Percentiles rank a stretch among this genome's conserved stretches.
Evolutionary conservation across 2,113 vertebrate genomes (phyloP).

Genomic region (Rafetus swinhoei): DNA sequence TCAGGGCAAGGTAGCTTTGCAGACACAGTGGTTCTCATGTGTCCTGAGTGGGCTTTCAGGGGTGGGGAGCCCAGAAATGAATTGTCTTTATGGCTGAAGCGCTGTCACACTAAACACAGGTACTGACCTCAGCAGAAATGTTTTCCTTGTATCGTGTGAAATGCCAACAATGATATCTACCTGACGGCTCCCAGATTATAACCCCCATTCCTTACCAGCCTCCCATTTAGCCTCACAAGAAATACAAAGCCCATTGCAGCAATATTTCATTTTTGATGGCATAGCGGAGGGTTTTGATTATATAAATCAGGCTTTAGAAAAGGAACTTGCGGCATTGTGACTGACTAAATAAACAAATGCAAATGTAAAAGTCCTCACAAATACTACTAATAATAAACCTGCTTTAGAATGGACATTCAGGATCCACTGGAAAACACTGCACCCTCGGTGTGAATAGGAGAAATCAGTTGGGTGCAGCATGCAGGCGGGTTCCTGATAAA

Average conservation of each 20-base stretch:
- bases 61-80: background rate
- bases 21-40: background rate
- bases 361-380: conserved; percentile 66
- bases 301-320: conserved; percentile 67
- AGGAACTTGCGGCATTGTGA: conserved; percentile 53
- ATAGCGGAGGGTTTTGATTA: conserved; percentile 53
- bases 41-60: conserved; percentile 41
- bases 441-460: conserved; percentile 72
- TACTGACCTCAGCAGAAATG: conserved; percentile 47
- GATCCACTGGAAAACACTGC: conserved; percentile 62
- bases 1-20: background rate
- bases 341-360: conserved; percentile 66
- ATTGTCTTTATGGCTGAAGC: conserved; percentile 20
- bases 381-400: conserved; percentile 45
- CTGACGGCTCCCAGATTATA: conserved; percentile 51
- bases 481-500: conserved; percentile 81
- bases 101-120: conserved; percentile 59
- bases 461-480: conserved; percentile 72
- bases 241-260: conserved; percentile 40
- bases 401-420: conserved; percentile 64
- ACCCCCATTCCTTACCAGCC: conserved; percentile 50
- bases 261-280: conserved; percentile 66
- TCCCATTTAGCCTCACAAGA: conserved; percentile 63
- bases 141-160: conserved; percentile 57
- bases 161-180: conserved; percentile 60